Base-by-base conservation (phyloP, 2,888 invertebrate genomes). In the Acheta domesticus region DNA sequence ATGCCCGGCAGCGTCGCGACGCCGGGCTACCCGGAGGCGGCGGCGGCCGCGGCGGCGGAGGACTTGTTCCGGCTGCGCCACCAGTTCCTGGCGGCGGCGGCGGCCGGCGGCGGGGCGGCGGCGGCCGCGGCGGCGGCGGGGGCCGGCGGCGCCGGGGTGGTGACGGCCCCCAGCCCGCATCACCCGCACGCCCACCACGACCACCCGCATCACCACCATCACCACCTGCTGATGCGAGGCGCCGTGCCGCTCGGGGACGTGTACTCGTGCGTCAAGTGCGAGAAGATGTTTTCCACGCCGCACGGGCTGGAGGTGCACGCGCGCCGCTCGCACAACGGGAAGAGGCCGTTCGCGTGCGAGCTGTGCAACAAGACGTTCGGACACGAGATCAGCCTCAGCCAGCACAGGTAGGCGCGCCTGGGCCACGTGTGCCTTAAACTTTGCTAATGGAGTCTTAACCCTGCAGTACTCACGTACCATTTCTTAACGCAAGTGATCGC, bases 281-380 rank as follows among this genome's bases (percentile, higher is more conserved):
- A 96, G 88, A 99, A 99, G 88, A 96, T 97, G 94, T 99, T 98
- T 88, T 96, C 96, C 83, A 98, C 98, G 2, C 96, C 98, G 5
- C 98, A 98, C 86, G 98, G 98, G 2, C 90, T 99, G 80, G 99
- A 99, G 89, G 98, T 98, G 82, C 98, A 98, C 87, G 97, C 97
- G 23, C 90, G 98, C 84, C 91, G 98, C 83, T 96, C 97, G 50
- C 98, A 98, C 87, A 96, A 96, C 85, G 97, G 97, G 16, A 96
- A 97, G 87, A 90, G 98, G 84, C 98, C 98, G 0, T 98, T 96
- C 87, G 97, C 97, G 82, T 98, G 98, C 88, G 97, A 98, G 87
- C 89, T 97, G 83, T 98, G 98, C 90, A 97, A 97, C 89, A 98
- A 98, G 89, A 98, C 98, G 36, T 98, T 98, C 88, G 98, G 98